Evolutionary conservation across 1,140 invertebrate genomes (phyloP), one percentile per base, ranked within the genome.

Genomic region (Luehdorfia chinensis): DNA sequence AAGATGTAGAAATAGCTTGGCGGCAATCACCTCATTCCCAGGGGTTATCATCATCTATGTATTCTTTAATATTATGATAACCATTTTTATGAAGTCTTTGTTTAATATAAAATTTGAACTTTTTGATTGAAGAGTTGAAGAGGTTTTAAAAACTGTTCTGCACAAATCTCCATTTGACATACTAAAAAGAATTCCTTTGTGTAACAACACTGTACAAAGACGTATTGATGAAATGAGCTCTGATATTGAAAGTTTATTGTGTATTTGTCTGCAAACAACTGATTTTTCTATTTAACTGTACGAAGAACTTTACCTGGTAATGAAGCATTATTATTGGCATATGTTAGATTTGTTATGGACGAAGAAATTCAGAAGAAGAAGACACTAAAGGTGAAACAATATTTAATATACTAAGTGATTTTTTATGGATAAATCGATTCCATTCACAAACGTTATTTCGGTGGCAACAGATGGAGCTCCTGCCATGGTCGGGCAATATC

Each of bases 171-270:
- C 60, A 58, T 59, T 8, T 61, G 69, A 80, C 54, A 59, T 77
- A 11, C 14, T 71, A 4, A 71, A 74, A 63, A 80, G 23, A 76
- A 69, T 67, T 68, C 64, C 65, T 30, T 78, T 79, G 19, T 75
- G 68, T 57, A 75, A 74, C 50, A 78, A 81, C 32, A 70, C 73
- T 45, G 68, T 73, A 13, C 32, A 72, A 73, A 79, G 64, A 70
- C 45, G 65, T 34, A 80, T 77, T 65, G 71, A 81, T 59, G n/a
- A n/a, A n/a, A n/a, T n/a, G n/a, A n/a, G n/a, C n/a, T n/a, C n/a
- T n/a, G n/a, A n/a, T n/a, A n/a, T n/a, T n/a, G n/a, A n/a, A n/a
- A n/a, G n/a, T n/a, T n/a, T n/a, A n/a, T n/a, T n/a, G n/a, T n/a
- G n/a, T 46, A 61, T 50, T 43, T 23, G 46, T 37, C 13, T 55